Percentiles rank a stretch among this genome's conserved stretches.
Conservation (phyloP, 2,797 vertebrate genomes). For the Clarias fuscus region DNA sequence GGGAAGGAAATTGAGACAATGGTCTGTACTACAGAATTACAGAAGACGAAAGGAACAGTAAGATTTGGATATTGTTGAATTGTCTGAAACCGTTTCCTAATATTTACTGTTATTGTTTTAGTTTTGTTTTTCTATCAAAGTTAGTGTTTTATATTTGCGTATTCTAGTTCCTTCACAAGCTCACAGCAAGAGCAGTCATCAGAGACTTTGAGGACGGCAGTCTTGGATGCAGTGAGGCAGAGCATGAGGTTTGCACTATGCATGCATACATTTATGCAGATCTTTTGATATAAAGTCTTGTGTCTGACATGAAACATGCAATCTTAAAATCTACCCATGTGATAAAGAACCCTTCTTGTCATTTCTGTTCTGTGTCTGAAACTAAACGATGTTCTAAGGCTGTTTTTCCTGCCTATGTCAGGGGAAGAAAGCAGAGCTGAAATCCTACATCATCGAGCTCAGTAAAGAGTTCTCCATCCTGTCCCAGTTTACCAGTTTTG, state of each 20-base stretch:
- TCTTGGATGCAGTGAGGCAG: conserved; percentile 74
- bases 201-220: conserved; percentile 85
- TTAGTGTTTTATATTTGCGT: neutral
- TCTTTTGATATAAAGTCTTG: neutral
- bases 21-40: conserved; percentile 87
- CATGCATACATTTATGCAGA: neutral
- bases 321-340: neutral
- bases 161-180: conserved; percentile 84
- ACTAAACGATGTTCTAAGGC: neutral
- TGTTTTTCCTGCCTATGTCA: conserved; percentile 56
- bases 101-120: neutral
- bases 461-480: conserved; percentile 87
- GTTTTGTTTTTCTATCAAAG: neutral
- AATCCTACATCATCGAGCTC: conserved; percentile 77
- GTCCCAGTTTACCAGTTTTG: conserved; percentile 89
- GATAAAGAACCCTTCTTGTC: neutral
- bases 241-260: conserved; percentile 78
- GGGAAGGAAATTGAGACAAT: conserved; percentile 78
- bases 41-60: conserved; percentile 85
- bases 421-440: conserved; percentile 82
- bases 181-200: conserved; percentile 84
- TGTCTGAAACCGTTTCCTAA: neutral
- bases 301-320: neutral
- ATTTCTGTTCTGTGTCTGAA: conserved; percentile 55
- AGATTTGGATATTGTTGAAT: conserved; percentile 30